Evolutionary conservation across 2,888 invertebrate species (phyloP).

Genomic region (Bugulina stolonifera): DNA sequence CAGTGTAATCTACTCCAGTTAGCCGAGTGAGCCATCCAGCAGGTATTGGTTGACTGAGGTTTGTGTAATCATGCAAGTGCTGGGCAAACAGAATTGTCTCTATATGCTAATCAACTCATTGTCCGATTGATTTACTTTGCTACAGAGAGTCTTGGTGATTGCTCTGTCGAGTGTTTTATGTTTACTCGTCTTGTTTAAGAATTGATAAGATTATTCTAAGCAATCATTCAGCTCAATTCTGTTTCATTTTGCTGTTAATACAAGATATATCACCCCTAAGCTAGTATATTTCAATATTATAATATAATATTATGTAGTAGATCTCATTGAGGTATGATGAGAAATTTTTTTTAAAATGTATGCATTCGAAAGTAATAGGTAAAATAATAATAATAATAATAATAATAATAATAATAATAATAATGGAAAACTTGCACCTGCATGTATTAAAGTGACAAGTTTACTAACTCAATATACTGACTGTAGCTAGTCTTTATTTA

Average conservation of each 20-base stretch:
- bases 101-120: neutral
- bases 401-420: too few relatives aligned
- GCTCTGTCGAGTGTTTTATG: slow-evolving; percentile 11
- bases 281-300: neutral
- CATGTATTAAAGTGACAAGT: too few relatives aligned
- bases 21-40: neutral
- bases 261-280: neutral
- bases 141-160: neutral
- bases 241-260: neutral
- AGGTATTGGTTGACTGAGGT: neutral
- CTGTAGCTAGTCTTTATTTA: too few relatives aligned
- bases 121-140: slow-evolving; percentile 13
- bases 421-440: too few relatives aligned
- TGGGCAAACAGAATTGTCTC: slow-evolving; percentile 4
- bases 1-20: neutral
- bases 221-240: neutral
- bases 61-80: neutral
- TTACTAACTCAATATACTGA: too few relatives aligned
- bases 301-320: neutral
- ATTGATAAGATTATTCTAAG: slow-evolving; percentile 19
- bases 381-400: too few relatives aligned
- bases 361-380: too few relatives aligned
- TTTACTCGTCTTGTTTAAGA: slow-evolving; percentile 14
- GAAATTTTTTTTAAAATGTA: too few relatives aligned
- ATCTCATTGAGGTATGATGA: neutral